Evolutionary conservation across 2,113 vertebrate genomes (phyloP).

Genomic region (Mus spicilegus): DNA sequence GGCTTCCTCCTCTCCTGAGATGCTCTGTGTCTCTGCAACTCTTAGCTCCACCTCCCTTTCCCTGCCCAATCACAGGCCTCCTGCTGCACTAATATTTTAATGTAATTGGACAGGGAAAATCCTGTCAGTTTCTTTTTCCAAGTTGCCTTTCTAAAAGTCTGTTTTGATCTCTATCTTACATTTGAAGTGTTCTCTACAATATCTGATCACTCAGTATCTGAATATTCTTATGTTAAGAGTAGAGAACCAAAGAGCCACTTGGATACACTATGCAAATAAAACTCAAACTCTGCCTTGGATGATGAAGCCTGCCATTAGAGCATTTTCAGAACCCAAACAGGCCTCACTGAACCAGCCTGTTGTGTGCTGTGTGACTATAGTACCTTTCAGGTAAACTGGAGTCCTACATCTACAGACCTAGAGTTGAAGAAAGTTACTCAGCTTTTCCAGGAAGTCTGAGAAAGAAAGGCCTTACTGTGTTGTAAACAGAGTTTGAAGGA

Average conservation of each 20-base stretch:
- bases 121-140: neutral
- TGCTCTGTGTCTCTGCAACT: too few species aligned
- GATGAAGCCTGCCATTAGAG: conserved; percentile 25
- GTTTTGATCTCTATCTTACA: conserved; percentile 43
- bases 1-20: too few species aligned
- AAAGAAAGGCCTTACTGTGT: neutral
- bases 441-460: neutral
- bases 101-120: too few species aligned
- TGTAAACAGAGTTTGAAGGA: neutral
- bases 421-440: neutral
- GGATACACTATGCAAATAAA: neutral
- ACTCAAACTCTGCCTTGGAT: neutral
- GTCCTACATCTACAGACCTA: neutral
- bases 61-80: too few species aligned
- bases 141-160: conserved; percentile 20
- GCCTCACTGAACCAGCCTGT: neutral
- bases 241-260: neutral
- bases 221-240: conserved; percentile 26
- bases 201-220: conserved; percentile 25
- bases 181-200: conserved; percentile 30
- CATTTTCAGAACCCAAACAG: neutral
- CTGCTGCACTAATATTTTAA: too few species aligned
- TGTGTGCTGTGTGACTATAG: neutral
- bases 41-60: too few species aligned
- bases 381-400: neutral